phyloP scores from a whole-genome alignment of 2,797 vertebrate genomes.

The Acropternis orthonyx region DNA sequence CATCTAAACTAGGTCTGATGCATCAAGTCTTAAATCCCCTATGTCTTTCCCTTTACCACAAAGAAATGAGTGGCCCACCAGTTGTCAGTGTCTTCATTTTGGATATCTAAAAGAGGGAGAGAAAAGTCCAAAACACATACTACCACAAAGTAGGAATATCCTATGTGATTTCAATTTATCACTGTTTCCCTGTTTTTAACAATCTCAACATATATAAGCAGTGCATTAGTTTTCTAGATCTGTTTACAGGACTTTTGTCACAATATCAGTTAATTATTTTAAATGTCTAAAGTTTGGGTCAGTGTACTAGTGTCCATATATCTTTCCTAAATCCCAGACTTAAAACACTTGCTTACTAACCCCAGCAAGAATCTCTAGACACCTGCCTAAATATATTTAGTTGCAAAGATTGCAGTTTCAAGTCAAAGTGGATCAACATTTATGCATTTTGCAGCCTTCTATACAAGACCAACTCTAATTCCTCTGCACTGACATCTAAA shows the following conservation, averaged over 20 bases:
- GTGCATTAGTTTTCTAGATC: neutral
- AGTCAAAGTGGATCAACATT: neutral
- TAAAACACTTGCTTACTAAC: neutral
- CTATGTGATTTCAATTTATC: neutral
- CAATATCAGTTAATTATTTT: neutral
- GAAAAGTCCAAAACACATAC: neutral
- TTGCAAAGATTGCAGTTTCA: neutral
- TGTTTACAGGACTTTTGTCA: neutral
- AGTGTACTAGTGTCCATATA: neutral
- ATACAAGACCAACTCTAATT: slow-evolving; percentile 29
- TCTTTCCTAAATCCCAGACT: neutral
- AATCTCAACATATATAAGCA: neutral
- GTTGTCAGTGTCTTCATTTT: neutral
- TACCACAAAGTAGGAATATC: neutral
- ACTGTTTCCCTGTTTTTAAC: neutral
- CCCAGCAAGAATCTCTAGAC: neutral
- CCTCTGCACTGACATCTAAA: slow-evolving; percentile 9
- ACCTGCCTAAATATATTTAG: neutral
- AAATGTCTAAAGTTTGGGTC: neutral
- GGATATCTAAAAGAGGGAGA: neutral
- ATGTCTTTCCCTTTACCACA: neutral
- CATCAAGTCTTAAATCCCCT: neutral
- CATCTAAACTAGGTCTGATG: neutral
- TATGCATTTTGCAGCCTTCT: neutral
- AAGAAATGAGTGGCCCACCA: neutral